Percentiles rank a stretch among this genome's conserved stretches.
Evolutionary conservation across 2,888 invertebrate species (phyloP).

Genomic region (Macrosiphum euphorbiae): DNA sequence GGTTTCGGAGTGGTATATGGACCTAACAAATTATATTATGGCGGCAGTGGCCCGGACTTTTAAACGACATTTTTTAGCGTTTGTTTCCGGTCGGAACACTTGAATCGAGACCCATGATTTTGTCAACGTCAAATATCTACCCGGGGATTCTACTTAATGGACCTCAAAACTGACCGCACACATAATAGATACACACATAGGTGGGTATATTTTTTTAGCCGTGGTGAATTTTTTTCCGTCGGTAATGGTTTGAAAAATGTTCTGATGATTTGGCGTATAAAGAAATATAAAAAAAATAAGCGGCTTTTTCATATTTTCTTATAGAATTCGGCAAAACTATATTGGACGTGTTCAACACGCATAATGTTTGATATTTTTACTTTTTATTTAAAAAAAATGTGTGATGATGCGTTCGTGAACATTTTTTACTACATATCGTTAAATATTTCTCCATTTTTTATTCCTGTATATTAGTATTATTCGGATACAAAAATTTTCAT

Average conservation of each 20-base stretch:
- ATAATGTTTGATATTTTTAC: background rate
- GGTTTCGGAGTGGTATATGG: background rate
- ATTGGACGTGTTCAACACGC: background rate
- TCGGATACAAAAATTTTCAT: background rate
- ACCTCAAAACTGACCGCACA: conserved; percentile 64
- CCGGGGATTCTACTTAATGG: conserved; percentile 53
- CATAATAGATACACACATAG: conserved; percentile 7
- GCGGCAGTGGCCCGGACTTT: background rate
- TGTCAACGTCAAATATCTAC: conserved; percentile 53
- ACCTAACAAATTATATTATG: conserved; percentile 46
- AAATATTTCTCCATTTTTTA: background rate
- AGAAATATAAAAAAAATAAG: background rate
- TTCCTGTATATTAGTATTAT: background rate
- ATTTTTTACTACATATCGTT: background rate
- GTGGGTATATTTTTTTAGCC: background rate
- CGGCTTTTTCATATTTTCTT: background rate
- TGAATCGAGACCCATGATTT: conserved; percentile 15
- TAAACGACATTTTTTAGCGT: conserved; percentile 31
- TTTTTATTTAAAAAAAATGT: background rate
- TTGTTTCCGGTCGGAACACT: conserved; percentile 41
- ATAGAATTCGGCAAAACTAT: background rate
- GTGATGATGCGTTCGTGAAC: background rate
- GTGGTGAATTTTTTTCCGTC: background rate
- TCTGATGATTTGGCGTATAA: background rate
- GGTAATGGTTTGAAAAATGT: background rate